Evolutionary conservation across 2,888 invertebrate species (phyloP).

Genomic region (Ypsolopha sequella): DNA sequence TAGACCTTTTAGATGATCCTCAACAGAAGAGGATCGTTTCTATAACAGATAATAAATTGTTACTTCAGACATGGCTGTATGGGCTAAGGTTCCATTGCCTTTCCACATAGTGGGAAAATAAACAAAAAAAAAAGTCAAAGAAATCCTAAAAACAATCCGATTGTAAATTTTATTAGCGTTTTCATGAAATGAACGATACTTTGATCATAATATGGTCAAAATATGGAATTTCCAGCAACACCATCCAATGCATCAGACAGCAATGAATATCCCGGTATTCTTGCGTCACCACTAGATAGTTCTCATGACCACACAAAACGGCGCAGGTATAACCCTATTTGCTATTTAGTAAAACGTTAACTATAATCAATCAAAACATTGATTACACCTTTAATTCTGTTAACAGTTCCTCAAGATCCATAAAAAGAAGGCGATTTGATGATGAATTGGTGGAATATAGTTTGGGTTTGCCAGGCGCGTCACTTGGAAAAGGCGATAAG

Average conservation of each 20-base stretch:
- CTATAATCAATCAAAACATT: background rate
- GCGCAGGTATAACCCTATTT: slow-evolving; percentile 42
- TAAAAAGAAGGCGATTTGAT: slow-evolving; percentile 95
- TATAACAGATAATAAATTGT: too few species aligned
- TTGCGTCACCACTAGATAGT: slow-evolving; percentile 39
- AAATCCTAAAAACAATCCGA: too few species aligned
- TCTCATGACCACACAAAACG: slow-evolving; percentile 57
- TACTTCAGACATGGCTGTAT: too few species aligned
- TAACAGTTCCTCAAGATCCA: slow-evolving; percentile 91
- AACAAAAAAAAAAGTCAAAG: too few species aligned
- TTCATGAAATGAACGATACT: too few species aligned
- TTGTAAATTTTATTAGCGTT: too few species aligned
- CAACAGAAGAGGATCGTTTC: too few species aligned
- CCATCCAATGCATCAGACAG: slow-evolving; percentile 52
- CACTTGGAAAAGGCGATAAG: slow-evolving; percentile 56
- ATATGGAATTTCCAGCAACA: slow-evolving; percentile 56
- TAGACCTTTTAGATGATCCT: too few species aligned
- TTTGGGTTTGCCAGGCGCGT: slow-evolving; percentile 74
- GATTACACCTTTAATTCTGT: slow-evolving; percentile 10
- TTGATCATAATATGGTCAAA: background rate
- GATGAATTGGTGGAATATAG: slow-evolving; percentile 97
- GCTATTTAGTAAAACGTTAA: background rate
- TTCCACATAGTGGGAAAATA: too few species aligned
- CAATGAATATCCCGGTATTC: slow-evolving; percentile 47
- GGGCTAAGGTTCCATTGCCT: too few species aligned